Base-by-base conservation (phyloP, 2,113 vertebrate genomes). In the Menura novaehollandiae region DNA sequence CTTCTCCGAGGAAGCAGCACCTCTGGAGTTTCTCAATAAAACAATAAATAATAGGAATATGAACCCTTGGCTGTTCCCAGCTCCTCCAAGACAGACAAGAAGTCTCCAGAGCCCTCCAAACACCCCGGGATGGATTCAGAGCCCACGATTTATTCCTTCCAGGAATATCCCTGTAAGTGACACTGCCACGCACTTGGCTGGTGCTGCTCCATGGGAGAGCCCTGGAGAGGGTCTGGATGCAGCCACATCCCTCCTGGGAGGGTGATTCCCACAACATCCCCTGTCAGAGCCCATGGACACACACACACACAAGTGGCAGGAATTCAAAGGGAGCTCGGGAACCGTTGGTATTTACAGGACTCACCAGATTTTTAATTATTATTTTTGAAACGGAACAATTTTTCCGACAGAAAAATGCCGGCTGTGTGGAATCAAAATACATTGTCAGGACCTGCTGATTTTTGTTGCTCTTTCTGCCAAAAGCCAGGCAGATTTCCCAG, bases 31-130 rank as follows among this genome's bases (percentile, higher is more conserved):
- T 76, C 53, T 58, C 28, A 4, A 32, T 5, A 39, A 82, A 93
- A 79, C 28, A 78, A 81, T 28, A 51, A 78, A 71, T 91, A 91
- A 33, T 0, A 66, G 17, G 46, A n/a, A 3, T 14, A 53, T 4
- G 24, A 88, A 32, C 49, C 33, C 44, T 13, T 0, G 1, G 10
- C 60, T 71, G 3, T 10, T 83, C 37, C 64, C 69, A n/a, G 49
- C 59, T 74, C 64, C 51, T 63, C 53, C 59, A 16, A 43, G 47
- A 16, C 35, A 64, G 26, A 22, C 7, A 4, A 59, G 63, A 49
- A n/a, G 20, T 7, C n/a, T 0, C 18, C 3, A 0, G 10, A 66
- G 16, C 37, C 55, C 7, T 47, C 23, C 59, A 14, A 0, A 6
- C 37, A 7, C 20, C 22, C 63, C 35, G 1, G 35, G 5, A 6